A percentile compares a stretch with the other conserved stretches of the same genome.
Conservation (phyloP, 2,888 invertebrate genomes). For the Acanthosepion lycidas region DNA sequence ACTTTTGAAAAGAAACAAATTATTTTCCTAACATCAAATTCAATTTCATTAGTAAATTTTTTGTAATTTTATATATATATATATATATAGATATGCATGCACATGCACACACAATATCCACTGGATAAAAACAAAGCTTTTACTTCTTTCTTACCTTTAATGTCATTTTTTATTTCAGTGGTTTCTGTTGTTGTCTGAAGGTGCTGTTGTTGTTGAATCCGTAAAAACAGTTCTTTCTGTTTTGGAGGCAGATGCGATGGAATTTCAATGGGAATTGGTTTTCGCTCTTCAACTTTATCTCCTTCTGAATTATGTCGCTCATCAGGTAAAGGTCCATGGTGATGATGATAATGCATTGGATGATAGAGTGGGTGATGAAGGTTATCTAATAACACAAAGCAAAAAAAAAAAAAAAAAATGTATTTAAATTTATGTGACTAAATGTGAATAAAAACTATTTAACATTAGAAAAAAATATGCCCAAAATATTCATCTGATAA, state of each 20-base stretch:
- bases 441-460: too few relatives aligned
- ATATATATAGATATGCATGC: too few relatives aligned
- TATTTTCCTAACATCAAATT: background rate
- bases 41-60: background rate
- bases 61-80: background rate
- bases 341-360: slow-evolving; percentile 42
- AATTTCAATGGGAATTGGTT: slow-evolving; percentile 61
- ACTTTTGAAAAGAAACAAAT: too few relatives aligned
- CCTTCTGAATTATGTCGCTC: background rate
- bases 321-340: slow-evolving; percentile 36
- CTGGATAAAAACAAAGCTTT: background rate
- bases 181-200: slow-evolving; percentile 75
- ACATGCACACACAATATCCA: background rate
- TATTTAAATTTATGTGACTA: too few relatives aligned
- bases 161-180: slow-evolving; percentile 51
- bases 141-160: slow-evolving; percentile 49
- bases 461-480: too few relatives aligned
- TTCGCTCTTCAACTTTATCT: slow-evolving; percentile 23
- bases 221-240: slow-evolving; percentile 81
- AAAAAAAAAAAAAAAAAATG: background rate
- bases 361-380: slow-evolving; percentile 36
- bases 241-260: slow-evolving; percentile 80
- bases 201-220: slow-evolving; percentile 82
- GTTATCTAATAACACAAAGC: background rate
- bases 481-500: too few relatives aligned